Conservation (phyloP, 2,888 invertebrate genomes). For the Brachyptera putata region DNA sequence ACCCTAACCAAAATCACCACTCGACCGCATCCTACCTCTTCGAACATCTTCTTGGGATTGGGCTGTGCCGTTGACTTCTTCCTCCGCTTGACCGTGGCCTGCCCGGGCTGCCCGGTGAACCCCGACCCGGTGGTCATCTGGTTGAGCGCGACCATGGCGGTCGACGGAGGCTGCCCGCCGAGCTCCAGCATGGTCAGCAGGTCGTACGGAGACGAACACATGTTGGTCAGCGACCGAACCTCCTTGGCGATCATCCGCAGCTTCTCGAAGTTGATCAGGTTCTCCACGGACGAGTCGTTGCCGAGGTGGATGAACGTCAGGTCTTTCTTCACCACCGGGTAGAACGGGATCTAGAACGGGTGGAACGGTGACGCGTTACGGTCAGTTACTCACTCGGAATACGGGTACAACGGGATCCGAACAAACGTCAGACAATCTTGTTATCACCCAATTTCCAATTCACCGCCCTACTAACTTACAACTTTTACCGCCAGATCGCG, state of each 20-base stretch:
- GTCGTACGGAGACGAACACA: slow-evolving; percentile 91
- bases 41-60: slow-evolving; percentile 97
- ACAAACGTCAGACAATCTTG: no score
- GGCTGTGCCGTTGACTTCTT: slow-evolving; percentile 87
- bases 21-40: slow-evolving; percentile 58
- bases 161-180: slow-evolving; percentile 78
- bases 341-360: slow-evolving; percentile 71
- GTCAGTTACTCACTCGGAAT: slow-evolving; percentile 40
- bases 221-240: slow-evolving; percentile 81
- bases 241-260: slow-evolving; percentile 98
- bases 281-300: slow-evolving; percentile 86
- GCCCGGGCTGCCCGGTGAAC: slow-evolving; percentile 54
- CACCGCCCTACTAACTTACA: no score
- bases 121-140: slow-evolving; percentile 64
- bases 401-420: no score
- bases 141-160: slow-evolving; percentile 83
- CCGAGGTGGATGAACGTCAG: slow-evolving; percentile 97
- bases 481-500: no score
- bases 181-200: slow-evolving; percentile 77
- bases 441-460: no score
- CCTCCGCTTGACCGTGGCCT: slow-evolving; percentile 82
- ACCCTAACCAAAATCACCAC: no score
- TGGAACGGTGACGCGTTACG: slow-evolving; percentile 24
- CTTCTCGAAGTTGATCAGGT: slow-evolving; percentile 95
- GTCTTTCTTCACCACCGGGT: slow-evolving; percentile 90